phyloP scores from a whole-genome alignment of 2,113 vertebrate species.

The Fregetta grallaria region DNA sequence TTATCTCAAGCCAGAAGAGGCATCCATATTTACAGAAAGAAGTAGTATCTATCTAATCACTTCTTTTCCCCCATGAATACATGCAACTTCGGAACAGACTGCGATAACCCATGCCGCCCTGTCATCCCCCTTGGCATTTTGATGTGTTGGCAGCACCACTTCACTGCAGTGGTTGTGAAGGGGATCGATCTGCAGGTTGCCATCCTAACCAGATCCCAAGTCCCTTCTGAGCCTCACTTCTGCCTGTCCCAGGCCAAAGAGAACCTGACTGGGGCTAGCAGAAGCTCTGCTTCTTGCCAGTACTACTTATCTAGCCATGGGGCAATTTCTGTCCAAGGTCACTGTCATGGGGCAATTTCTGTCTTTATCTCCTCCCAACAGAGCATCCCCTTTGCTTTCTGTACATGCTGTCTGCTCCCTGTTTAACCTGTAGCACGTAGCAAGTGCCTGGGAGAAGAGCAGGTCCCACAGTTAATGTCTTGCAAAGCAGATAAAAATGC shows the following conservation, averaged over 20 bases:
- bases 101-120: accelerated
- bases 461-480: background rate
- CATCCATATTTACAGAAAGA: background rate
- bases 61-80: background rate
- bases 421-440: background rate
- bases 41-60: background rate
- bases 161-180: background rate
- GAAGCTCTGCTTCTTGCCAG: background rate
- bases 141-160: background rate
- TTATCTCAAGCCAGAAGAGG: background rate
- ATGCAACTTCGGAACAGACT: background rate
- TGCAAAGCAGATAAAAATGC: background rate
- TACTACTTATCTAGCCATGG: background rate
- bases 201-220: background rate
- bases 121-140: background rate
- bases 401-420: background rate
- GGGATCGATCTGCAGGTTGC: accelerated
- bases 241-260: background rate
- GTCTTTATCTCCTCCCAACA: background rate
- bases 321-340: background rate
- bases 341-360: background rate
- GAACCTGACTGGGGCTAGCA: background rate
- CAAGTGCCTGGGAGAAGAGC: background rate
- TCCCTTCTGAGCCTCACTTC: background rate
- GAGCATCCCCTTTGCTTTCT: background rate